Base-by-base conservation (phyloP, 1,140 invertebrate genomes). In the Drosophila ironensis region DNA sequence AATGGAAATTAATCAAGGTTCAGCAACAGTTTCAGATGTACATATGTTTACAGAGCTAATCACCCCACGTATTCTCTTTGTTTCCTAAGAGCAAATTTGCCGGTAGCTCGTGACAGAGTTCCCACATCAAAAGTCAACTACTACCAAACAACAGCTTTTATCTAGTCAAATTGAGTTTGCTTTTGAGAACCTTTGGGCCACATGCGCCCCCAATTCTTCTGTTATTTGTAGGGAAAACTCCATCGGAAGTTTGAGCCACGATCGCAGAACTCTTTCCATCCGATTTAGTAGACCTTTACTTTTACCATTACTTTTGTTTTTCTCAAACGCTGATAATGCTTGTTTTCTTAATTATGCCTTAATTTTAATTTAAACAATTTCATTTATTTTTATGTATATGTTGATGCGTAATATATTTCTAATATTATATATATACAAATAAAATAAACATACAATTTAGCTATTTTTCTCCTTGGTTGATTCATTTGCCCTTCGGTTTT, bases 401-500 rank as follows among this genome's bases (percentile, higher is more conserved):
- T 72, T 72, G 42, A 76, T 81, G 46, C 50, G 69, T 68, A 75
- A 69, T 69, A 69, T 50, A 40, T 69, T 57, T 70, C 63, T 69
- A 52, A 69, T 69, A 61, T 78, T 50, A 68, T 60, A 68, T 53
- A 68, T 57, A 78, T 75, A 73, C 63, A 30, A 74, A 60, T 73
- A 81, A 67, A 72, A 54, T 61, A 74, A 68, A 81, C 48, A 51
- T 76, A 68, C 33, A 72, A 63, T 72, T 67, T 82, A 81, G 61
- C 69, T 81, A 45, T 37, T 59, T 30, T 66, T 71, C 37, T 53
- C 12, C 30, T 57, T 51, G 7, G 61, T 45, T 68, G 25, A 66
- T 38, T 60, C 12, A 42, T 67, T 33, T 38, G 53, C n/a, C n/a
- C 38, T 61, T 19, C 17, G 52, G 53, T 37, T 37, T 37, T 20